Evolutionary conservation across 2,113 vertebrate genomes (phyloP).

Genomic region (Ascaphus truei): DNA sequence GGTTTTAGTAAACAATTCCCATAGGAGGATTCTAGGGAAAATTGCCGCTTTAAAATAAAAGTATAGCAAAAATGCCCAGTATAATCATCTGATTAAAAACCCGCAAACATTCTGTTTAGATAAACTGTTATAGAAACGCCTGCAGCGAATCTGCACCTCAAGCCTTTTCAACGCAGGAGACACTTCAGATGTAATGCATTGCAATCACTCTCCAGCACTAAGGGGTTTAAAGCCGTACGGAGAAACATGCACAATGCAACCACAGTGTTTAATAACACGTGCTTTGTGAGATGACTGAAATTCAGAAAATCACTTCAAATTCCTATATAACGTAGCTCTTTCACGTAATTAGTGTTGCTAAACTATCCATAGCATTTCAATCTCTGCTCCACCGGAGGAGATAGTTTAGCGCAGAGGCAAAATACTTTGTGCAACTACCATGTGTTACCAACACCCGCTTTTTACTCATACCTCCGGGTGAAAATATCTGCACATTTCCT

Average conservation of each 20-base stretch:
- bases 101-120: too few relatives aligned
- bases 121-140: not conserved
- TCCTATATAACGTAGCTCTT: constrained; percentile 6
- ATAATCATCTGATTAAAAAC: too few relatives aligned
- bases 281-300: not conserved
- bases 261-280: not conserved
- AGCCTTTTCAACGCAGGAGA: not conserved
- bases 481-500: not conserved
- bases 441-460: not conserved
- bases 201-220: too few relatives aligned
- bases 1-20: too few relatives aligned
- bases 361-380: constrained; percentile 10
- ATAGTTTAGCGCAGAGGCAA: not conserved
- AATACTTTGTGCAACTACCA: not conserved
- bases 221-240: not conserved
- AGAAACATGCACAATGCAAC: not conserved
- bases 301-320: constrained; percentile 11
- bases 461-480: not conserved
- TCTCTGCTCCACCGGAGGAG: not conserved
- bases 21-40: too few relatives aligned
- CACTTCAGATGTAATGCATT: too few relatives aligned
- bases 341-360: constrained; percentile 13
- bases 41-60: too few relatives aligned
- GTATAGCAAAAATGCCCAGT: too few relatives aligned
- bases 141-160: not conserved